Evolutionary conservation across 1,140 invertebrate species (phyloP), one percentile per base, ranked within the genome.

Genomic region (Steinernema khuongi): DNA sequence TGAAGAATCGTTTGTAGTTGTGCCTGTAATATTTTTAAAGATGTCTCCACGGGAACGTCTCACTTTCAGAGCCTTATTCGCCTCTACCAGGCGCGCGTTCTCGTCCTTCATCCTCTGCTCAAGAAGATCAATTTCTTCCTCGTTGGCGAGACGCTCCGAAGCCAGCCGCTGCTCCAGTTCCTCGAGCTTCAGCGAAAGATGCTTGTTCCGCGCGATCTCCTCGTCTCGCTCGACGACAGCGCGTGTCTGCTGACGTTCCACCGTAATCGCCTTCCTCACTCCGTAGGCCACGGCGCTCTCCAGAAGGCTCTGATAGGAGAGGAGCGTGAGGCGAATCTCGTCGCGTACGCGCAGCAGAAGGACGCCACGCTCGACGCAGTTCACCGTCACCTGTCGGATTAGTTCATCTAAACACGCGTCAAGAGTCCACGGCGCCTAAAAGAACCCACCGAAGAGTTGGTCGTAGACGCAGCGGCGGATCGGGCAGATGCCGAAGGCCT

Each of bases 281-380:
- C 96, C 96, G 86, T 97, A 99, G 1, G 94, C 94, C 70, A 97
- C 93, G 73, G 94, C 94, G 86, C 94, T 97, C 86, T 97, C 96
- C 86, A 98, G 97, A 0, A 99, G 88, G 0, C 92, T 93, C 89
- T 91, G 90, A 83, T 96, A 98, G 0, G 95, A 94, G 80, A 93
- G 91, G 83, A 97, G 91, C 0, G 95, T 97, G 91, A 98, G 96
- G 75, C 91, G 89, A 68, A 97, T 91, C 88, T 99, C 96, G 86
- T 99, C 94, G 28, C 96, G 88, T 0, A 98, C 91, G 80, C 95
- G 88, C 28, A 97, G 86, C 17, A 99, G 87, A 0, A 99, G 86
- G 4, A 98, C 87, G n/a, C 96, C 96, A 77, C 95, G 89, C 88
- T 99, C 96, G 0, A 92, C 92, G 85, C 96, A 98, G 86, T 96